Conservation (phyloP, 2,888 invertebrate species). For the Pollenia labialis region DNA sequence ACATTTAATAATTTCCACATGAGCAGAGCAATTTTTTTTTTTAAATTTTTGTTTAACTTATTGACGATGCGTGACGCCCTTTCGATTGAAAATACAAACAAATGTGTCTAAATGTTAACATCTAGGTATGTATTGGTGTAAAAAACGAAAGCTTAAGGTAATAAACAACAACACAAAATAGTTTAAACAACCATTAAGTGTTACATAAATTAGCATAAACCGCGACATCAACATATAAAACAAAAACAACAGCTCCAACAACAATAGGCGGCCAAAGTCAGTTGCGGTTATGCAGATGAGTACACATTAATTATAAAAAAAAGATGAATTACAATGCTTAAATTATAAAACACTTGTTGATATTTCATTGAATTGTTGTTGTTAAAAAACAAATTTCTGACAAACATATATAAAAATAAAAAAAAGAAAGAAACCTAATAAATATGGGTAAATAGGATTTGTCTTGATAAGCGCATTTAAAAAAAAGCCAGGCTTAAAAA, state of each 20-base stretch:
- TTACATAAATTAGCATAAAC: conserved; percentile 75
- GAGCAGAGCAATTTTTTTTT: conserved; percentile 21
- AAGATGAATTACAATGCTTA: conserved; percentile 49
- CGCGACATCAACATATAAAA: conserved; percentile 48
- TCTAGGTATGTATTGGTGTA: neutral
- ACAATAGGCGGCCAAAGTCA: conserved; percentile 59
- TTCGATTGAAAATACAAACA: conserved; percentile 49
- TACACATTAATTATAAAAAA: conserved; percentile 61
- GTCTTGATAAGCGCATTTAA: conserved; percentile 50
- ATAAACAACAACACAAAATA: conserved; percentile 45
- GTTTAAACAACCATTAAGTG: conserved; percentile 68
- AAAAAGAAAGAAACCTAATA: conserved; percentile 10
- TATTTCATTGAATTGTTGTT: conserved; percentile 27
- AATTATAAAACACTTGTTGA: conserved; percentile 68
- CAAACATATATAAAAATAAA: conserved; percentile 33
- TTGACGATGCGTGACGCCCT: conserved; percentile 74
- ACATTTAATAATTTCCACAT: conserved; percentile 47
- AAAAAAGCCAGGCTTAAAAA: neutral
- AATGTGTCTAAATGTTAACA: conserved; percentile 34
- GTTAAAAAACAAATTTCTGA: conserved; percentile 51
- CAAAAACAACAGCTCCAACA: conserved; percentile 21
- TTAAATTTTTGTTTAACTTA: conserved; percentile 26
- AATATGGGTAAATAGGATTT: conserved; percentile 67
- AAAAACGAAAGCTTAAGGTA: conserved; percentile 6
- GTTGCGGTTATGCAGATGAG: conserved; percentile 66